phyloP scores from a whole-genome alignment of 2,888 invertebrate genomes.

The Busseola fusca region DNA sequence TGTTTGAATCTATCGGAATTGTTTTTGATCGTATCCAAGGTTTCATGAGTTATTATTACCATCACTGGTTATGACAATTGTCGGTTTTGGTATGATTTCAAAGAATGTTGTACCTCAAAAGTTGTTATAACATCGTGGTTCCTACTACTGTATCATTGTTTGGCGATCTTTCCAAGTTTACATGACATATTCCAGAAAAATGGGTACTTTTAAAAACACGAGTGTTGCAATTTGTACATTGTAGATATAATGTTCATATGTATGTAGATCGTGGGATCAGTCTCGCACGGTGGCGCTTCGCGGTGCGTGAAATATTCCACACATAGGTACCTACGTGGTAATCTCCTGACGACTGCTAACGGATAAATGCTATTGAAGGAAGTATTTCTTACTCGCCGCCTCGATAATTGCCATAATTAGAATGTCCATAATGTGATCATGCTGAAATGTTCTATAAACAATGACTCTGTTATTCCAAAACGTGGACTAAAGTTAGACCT shows the following conservation, averaged over 20 bases:
- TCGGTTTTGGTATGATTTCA: constrained; percentile 34
- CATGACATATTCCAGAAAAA: constrained; percentile 21
- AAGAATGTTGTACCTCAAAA: constrained; percentile 12
- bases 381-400: constrained; percentile 56
- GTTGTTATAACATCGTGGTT: not conserved
- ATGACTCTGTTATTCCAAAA: too few species aligned
- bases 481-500: too few species aligned
- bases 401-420: constrained; percentile 75
- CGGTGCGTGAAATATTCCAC: constrained; percentile 64
- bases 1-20: constrained; percentile 82
- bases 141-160: constrained; percentile 21
- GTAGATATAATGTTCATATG: constrained; percentile 28
- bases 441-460: constrained; percentile 71
- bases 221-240: constrained; percentile 17
- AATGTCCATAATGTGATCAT: constrained; percentile 67
- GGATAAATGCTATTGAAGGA: constrained; percentile 54
- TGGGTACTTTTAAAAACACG: constrained; percentile 31
- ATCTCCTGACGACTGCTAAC: constrained; percentile 53
- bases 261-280: constrained; percentile 57
- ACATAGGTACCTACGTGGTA: constrained; percentile 58
- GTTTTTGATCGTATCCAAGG: constrained; percentile 73
- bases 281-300: constrained; percentile 64
- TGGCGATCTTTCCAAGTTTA: constrained; percentile 6
- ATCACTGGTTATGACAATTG: constrained; percentile 53
- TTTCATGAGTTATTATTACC: constrained; percentile 59